A percentile compares a stretch with the other conserved stretches of the same genome.
These are phyloP conservation scores for Hippocampus guttulatus DNA, from an alignment of 2,113 vertebrate genomes.

Conservation along the genomic window DNA sequence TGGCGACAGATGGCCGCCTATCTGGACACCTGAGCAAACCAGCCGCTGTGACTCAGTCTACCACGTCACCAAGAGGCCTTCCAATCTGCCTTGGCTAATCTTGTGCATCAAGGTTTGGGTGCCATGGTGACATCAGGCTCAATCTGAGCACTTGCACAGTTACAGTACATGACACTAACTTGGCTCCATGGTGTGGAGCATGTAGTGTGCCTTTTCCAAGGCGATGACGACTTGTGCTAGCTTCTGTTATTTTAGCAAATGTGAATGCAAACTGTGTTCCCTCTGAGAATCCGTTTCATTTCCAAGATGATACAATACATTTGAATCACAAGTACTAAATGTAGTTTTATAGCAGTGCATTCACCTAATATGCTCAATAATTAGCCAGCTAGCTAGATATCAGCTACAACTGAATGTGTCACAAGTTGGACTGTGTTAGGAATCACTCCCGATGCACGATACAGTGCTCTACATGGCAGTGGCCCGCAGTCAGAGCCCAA, in stretches of 20 bases:
- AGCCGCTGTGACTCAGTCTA: conserved; percentile 61
- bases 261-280: neutral
- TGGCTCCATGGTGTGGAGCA: conserved; percentile 47
- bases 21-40: conserved; percentile 67
- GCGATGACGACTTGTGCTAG: conserved; percentile 4
- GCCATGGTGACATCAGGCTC: conserved; percentile 63
- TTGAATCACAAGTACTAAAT: neutral
- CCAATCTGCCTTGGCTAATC: conserved; percentile 41
- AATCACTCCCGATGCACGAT: neutral
- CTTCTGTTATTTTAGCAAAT: neutral
- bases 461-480: too few relatives aligned
- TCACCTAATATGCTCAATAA: neutral
- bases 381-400: neutral
- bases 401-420: neutral
- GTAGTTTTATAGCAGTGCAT: conserved; percentile 7
- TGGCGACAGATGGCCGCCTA: conserved; percentile 66
- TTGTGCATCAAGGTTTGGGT: conserved; percentile 50
- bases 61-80: conserved; percentile 59
- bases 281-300: neutral
- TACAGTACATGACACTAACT: conserved; percentile 46
- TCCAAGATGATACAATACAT: neutral
- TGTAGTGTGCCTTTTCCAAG: conserved; percentile 23
- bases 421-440: neutral
- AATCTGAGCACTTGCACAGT: conserved; percentile 5
- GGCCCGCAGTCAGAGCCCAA: too few relatives aligned